A percentile compares a stretch with the other conserved stretches of the same genome.
Evolutionary conservation across 2,888 invertebrate species (phyloP).

Genomic region (Alentia gelatinosa): DNA sequence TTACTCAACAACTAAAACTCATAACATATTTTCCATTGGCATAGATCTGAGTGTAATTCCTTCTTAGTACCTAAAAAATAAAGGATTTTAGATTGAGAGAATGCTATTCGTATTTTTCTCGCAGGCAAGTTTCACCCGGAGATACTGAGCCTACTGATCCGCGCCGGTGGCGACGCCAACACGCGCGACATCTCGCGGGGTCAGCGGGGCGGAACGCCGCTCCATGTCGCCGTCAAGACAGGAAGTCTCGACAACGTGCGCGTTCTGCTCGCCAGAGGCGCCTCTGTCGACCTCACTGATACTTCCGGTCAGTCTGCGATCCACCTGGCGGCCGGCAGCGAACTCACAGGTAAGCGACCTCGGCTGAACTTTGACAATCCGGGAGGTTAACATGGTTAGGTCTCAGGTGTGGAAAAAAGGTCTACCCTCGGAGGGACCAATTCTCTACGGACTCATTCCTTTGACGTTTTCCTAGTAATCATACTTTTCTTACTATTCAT

Average conservation of each 20-base stretch:
- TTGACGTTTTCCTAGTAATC: no score
- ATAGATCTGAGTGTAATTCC: no score
- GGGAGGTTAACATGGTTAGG: no score
- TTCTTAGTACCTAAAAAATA: no score
- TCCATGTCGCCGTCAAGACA: slow-evolving; percentile 52
- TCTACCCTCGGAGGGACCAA: no score
- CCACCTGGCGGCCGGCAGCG: slow-evolving; percentile 51
- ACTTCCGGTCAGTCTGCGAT: slow-evolving; percentile 57
- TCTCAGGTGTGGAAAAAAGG: no score
- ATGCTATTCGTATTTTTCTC: neutral
- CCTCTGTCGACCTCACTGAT: slow-evolving; percentile 40
- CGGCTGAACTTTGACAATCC: no score
- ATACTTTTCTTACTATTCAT: no score
- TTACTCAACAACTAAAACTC: no score
- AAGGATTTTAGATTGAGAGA: no score
- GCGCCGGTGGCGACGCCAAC: slow-evolving; percentile 54
- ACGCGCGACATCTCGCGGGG: neutral
- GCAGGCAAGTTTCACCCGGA: slow-evolving; percentile 51
- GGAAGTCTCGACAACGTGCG: slow-evolving; percentile 55
- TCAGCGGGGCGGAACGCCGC: slow-evolving; percentile 45
- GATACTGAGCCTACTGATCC: slow-evolving; percentile 34
- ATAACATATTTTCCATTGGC: no score
- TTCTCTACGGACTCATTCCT: no score
- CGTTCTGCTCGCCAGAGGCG: slow-evolving; percentile 50
- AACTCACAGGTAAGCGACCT: slow-evolving; percentile 58